Percentiles rank a stretch among this genome's conserved stretches.
phyloP scores from a whole-genome alignment of 2,888 invertebrate species.

The Hedychridium roseum region DNA sequence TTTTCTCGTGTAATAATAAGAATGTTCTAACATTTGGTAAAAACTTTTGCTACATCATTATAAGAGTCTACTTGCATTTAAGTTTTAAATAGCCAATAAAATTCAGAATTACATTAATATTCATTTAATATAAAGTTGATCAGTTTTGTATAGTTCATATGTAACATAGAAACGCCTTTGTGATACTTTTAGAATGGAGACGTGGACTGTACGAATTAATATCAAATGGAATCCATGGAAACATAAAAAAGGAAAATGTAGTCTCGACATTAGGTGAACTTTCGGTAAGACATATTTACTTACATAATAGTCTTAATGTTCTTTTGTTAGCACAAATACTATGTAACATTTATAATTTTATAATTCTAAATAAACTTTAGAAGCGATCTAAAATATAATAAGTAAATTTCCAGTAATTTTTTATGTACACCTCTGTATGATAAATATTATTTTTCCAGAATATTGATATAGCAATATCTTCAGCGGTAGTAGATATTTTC shows the following conservation, averaged over 20 bases:
- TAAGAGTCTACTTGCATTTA: too few relatives aligned
- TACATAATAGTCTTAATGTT: background rate
- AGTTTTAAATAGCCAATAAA: too few relatives aligned
- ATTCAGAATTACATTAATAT: too few relatives aligned
- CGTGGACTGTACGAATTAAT: conserved; percentile 82
- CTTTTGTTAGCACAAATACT: background rate
- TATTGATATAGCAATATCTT: conserved; percentile 81
- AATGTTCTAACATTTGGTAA: too few relatives aligned
- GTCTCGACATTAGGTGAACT: conserved; percentile 78
- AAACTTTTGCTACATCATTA: too few relatives aligned
- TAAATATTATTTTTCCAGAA: too few relatives aligned
- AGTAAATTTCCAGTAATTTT: too few relatives aligned
- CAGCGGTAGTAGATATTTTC: conserved; percentile 84
- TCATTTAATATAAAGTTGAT: background rate
- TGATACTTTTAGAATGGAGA: conserved; percentile 71
- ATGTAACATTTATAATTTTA: conserved; percentile 11
- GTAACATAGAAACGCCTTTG: too few relatives aligned
- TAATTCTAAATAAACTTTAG: too few relatives aligned
- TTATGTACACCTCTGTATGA: too few relatives aligned
- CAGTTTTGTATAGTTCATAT: background rate
- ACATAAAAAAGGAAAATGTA: conserved; percentile 80
- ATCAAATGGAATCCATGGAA: conserved; percentile 79
- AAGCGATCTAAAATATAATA: too few relatives aligned
- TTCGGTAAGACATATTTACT: conserved; percentile 68
- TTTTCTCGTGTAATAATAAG: too few relatives aligned